Percentiles rank a stretch among this genome's conserved stretches.
Evolutionary conservation across 1,140 invertebrate genomes (phyloP).

Genomic region (Zeugodacus cucurbitae): DNA sequence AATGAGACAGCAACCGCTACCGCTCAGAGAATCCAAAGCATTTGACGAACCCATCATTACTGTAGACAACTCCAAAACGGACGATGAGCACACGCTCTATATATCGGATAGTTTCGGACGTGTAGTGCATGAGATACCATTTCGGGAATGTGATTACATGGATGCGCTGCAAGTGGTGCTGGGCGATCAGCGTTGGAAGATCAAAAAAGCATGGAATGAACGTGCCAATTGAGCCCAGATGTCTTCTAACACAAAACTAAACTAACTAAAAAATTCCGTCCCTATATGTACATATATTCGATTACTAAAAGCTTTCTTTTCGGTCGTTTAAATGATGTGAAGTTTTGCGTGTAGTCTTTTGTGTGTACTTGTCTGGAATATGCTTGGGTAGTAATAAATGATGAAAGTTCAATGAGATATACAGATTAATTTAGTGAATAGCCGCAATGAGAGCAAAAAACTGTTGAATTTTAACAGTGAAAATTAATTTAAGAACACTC

Average conservation of each 20-base stretch:
- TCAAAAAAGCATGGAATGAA: neutral
- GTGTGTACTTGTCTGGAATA: neutral
- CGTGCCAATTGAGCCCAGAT: neutral
- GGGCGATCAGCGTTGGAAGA: slow-evolving; percentile 26
- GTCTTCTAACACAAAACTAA: neutral
- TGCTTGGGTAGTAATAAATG: neutral
- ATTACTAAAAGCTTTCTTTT: neutral
- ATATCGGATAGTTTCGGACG: slow-evolving; percentile 38
- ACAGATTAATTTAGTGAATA: neutral
- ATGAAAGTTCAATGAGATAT: neutral
- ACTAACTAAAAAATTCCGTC: neutral
- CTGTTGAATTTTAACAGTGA: too few species aligned
- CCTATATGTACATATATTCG: neutral
- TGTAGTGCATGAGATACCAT: slow-evolving; percentile 37
- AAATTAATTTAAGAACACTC: too few species aligned
- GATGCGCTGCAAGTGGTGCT: slow-evolving; percentile 14
- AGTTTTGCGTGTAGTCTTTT: neutral
- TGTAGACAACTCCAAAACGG: neutral
- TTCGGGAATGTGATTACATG: slow-evolving; percentile 31
- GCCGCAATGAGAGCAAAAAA: neutral
- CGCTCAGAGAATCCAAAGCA: neutral
- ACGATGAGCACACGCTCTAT: slow-evolving; percentile 33
- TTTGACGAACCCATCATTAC: neutral
- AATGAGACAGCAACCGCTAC: neutral
- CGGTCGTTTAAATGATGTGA: neutral